Base-by-base conservation (phyloP, 2,113 vertebrate species). In the Catagonus wagneri region DNA sequence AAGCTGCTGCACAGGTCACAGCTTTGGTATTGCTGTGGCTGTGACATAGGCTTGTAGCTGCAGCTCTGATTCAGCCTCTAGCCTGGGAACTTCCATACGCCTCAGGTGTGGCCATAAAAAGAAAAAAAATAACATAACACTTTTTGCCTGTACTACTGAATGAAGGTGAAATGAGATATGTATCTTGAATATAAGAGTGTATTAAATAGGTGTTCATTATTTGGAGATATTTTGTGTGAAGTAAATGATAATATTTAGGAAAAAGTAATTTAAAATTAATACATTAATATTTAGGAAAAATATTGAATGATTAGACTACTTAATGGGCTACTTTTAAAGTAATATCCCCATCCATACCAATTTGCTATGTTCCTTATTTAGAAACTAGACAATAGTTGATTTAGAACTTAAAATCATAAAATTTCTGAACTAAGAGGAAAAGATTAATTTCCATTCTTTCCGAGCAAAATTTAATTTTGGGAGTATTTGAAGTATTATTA, bases 171-270 rank as follows among this genome's bases (percentile, higher is more conserved):
- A 76, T n/a, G 19, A 36, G 68, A 68, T 32, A 23, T 17, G 2
- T 52, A 32, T 65, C 2, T 91, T 52, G 36, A 7, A 52, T 17
- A 25, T 68, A 52, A 52, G 32, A 11, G 7, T 17, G 4, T 88
- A 25, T 52, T 74, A 56, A 79, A 34, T 83, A 60, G 22, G 23
- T 7, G 10, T 34, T 72, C 58, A 65, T 80, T 68, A 90, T 27
- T 71, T 75, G 34, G 32, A 6, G 7, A 61, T 69, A 72, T 63
- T 27, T 74, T 72, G 19, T 39, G 19, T 85, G 52, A 71, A 72
- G 56, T 81, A 94, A 83, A 63, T 65, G 11, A 71, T 44, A 66
- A 56, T 61, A 91, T 56, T 86, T 54, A 87, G 75, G 12, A 76
- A 83, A 25, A 76, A 54, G 60, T 52, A 52, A 32, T 12, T 52